Evolutionary conservation across 2,113 vertebrate species (phyloP).

Genomic region (Aramus guarauna): DNA sequence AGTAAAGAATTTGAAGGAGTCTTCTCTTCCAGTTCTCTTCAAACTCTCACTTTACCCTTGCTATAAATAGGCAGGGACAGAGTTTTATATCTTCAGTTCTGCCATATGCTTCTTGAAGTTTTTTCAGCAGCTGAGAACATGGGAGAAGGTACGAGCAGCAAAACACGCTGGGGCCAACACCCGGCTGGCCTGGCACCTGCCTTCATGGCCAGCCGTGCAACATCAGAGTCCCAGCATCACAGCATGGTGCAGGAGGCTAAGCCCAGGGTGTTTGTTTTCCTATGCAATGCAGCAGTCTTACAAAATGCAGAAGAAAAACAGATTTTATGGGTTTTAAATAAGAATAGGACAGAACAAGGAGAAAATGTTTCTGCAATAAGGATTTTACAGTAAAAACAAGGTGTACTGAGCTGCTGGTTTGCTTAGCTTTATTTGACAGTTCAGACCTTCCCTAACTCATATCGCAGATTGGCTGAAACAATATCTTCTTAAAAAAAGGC

Average conservation of each 20-base stretch:
- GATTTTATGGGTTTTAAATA: neutral
- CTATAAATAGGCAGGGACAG: neutral
- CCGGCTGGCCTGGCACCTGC: neutral
- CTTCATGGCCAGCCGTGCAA: neutral
- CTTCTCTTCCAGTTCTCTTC: slow-evolving; percentile 28
- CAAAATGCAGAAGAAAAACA: neutral
- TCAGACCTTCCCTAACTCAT: neutral
- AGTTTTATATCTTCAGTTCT: neutral
- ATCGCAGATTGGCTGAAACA: neutral
- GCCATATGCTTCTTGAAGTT: neutral
- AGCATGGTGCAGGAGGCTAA: neutral
- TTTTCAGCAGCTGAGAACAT: neutral
- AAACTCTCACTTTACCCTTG: neutral
- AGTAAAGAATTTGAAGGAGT: slow-evolving; percentile 42
- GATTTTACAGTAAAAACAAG: neutral
- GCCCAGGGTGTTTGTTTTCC: neutral
- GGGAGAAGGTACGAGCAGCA: neutral
- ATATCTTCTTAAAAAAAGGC: neutral
- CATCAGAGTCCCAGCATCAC: neutral
- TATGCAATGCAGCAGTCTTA: neutral
- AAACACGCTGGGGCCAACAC: neutral
- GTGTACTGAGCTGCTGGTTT: neutral
- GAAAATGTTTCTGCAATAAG: neutral
- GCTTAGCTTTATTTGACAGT: neutral
- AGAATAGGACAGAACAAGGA: neutral